Conservation (phyloP, 2,888 invertebrate genomes). For the Sepioteuthis lessoniana region DNA sequence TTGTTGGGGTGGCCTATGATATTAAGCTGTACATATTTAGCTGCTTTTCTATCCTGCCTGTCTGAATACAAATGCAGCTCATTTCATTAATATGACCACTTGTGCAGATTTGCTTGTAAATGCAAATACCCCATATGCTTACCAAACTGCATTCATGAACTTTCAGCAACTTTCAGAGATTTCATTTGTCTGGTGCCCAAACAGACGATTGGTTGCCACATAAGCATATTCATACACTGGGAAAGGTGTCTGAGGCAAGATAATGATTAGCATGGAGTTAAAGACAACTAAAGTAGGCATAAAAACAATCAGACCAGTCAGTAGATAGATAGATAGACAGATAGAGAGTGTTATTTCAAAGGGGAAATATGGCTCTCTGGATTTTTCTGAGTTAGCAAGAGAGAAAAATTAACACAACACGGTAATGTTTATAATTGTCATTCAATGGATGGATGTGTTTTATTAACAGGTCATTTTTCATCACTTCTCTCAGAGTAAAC, state of each 20-base stretch:
- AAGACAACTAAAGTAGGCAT: background rate
- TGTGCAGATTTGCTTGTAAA: background rate
- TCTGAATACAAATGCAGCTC: background rate
- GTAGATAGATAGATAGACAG: background rate
- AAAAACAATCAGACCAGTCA: background rate
- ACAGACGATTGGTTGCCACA: background rate
- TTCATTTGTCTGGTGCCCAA: background rate
- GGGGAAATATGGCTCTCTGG: background rate
- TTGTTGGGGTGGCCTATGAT: background rate
- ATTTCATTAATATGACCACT: background rate
- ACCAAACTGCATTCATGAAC: conserved; percentile 18
- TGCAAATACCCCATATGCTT: background rate
- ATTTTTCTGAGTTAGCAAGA: background rate
- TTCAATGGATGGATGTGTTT: too few relatives aligned
- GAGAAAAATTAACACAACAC: background rate
- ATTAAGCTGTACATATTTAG: background rate
- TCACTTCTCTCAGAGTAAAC: too few relatives aligned
- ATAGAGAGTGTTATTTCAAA: background rate
- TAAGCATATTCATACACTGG: background rate
- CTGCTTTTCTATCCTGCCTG: background rate
- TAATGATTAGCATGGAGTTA: background rate
- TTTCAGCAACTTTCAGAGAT: background rate
- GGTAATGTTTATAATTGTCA: too few relatives aligned
- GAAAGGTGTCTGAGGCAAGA: background rate
- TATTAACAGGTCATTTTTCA: too few relatives aligned